A percentile compares a stretch with the other conserved stretches of the same genome.
Evolutionary conservation across 2,797 vertebrate genomes (phyloP).

Genomic region (Sylvia borin): DNA sequence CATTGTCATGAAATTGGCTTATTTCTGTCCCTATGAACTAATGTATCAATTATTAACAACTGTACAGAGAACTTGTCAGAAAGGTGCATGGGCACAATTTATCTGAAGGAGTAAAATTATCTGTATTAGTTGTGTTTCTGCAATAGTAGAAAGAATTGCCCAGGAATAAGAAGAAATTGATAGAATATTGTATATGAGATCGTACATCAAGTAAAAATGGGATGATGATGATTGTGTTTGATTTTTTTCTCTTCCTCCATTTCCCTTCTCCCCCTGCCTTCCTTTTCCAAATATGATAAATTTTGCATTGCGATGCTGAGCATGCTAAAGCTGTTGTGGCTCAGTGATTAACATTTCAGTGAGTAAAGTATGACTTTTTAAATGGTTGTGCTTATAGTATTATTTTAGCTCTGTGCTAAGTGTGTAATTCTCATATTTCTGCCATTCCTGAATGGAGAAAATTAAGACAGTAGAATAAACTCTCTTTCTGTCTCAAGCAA

Average conservation of each 20-base stretch:
- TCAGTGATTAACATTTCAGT: neutral
- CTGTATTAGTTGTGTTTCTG: neutral
- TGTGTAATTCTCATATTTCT: neutral
- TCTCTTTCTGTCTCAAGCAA: neutral
- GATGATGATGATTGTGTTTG: neutral
- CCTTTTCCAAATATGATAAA: neutral
- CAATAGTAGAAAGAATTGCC: neutral
- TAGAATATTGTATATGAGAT: neutral
- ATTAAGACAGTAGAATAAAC: neutral
- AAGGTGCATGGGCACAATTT: neutral
- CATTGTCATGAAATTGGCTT: neutral
- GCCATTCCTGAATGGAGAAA: neutral
- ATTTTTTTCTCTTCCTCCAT: neutral
- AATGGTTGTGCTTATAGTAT: neutral
- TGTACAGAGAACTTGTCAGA: neutral
- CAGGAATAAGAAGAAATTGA: neutral
- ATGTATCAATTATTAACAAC: neutral
- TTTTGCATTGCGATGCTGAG: neutral
- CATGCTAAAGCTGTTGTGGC: neutral
- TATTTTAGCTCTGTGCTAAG: neutral
- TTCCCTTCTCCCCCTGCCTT: accelerated
- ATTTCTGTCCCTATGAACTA: neutral
- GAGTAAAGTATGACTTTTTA: neutral
- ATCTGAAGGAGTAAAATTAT: neutral
- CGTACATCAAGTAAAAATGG: neutral